Base-by-base conservation (phyloP, 2,113 vertebrate species). In the Amazona guildingii region DNA sequence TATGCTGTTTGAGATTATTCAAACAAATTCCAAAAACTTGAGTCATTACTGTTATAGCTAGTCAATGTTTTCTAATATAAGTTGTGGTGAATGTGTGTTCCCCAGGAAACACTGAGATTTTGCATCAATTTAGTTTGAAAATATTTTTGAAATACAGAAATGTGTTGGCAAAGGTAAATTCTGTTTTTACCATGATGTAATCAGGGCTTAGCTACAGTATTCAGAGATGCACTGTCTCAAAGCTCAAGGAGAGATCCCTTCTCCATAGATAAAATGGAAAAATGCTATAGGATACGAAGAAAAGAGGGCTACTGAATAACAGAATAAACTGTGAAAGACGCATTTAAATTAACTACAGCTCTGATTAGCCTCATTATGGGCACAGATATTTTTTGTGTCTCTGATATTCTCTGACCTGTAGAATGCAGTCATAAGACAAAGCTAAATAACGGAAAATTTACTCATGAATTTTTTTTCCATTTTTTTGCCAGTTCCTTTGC, bases 331-430 rank as follows among this genome's bases (percentile, higher is more conserved):
- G 9, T 44, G 49, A 86, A 46, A 91, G 37, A 59, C 10, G 41
- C 13, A 73, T 79, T 96, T 89, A 93, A 95, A 95, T 85, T 67
- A 94, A 90, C 39, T 86, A 24, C 61, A 49, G 28, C 59, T 92
- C 66, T 94, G 41, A 88, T 94, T 63, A 94, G 48, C 35, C 33
- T 87, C 44, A 68, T 67, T 86, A 83, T 23, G 77, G 44, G 24
- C 41, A 84, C 7, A 90, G 43, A 44, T 67, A 72, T 41, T 84
- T 92, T 83, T 84, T 84, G 11, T 70, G 16, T 48, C 55, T 86
- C 57, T 61, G 49, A 79, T 88, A 75, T 59, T 78, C 13, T 66
- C 55, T 92, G n/a, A 83, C 31, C 41, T 35, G 48, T 66, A 66
- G 31, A 88, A 74, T 8, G 11, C 61, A 83, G 23, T 57, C 29